Conservation (phyloP, 2,888 invertebrate genomes). For the Nemotelus nigrinus region DNA sequence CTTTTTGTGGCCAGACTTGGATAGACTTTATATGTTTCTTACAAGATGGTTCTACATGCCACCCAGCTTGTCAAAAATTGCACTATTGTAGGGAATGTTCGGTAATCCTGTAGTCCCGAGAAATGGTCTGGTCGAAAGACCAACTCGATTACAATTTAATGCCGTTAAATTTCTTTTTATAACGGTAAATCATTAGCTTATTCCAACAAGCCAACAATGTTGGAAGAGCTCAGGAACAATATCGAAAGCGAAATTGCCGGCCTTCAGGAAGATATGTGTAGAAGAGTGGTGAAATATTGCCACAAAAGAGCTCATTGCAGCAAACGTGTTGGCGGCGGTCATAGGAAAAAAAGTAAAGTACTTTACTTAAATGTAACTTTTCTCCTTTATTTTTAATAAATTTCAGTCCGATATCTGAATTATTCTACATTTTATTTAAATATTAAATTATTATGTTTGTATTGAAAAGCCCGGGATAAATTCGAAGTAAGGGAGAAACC, state of each 20-base stretch:
- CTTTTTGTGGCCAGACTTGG: conserved; percentile 8
- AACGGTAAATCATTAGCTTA: not conserved
- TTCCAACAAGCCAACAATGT: not conserved
- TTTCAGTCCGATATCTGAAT: too few species aligned
- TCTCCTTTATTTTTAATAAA: too few species aligned
- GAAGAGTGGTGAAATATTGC: not conserved
- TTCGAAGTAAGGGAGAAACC: too few species aligned
- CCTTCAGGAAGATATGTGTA: not conserved
- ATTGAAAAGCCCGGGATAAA: too few species aligned
- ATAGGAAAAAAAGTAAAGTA: not conserved
- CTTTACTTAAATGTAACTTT: not conserved
- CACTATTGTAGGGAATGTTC: not conserved
- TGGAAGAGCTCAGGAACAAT: not conserved
- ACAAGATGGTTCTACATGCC: conserved; percentile 11
- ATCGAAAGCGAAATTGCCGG: conserved; percentile 3
- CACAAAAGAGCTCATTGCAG: not conserved
- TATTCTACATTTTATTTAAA: too few species aligned
- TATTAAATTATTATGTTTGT: too few species aligned
- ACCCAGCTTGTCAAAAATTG: not conserved
- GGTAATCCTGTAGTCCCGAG: not conserved
- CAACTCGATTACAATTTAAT: not conserved
- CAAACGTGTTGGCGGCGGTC: not conserved
- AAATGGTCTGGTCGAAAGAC: not conserved
- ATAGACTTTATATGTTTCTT: not conserved
- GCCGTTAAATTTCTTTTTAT: conserved; percentile 1